Conservation (phyloP, 2,797 vertebrate genomes). For the Crenuchus spilurus region DNA sequence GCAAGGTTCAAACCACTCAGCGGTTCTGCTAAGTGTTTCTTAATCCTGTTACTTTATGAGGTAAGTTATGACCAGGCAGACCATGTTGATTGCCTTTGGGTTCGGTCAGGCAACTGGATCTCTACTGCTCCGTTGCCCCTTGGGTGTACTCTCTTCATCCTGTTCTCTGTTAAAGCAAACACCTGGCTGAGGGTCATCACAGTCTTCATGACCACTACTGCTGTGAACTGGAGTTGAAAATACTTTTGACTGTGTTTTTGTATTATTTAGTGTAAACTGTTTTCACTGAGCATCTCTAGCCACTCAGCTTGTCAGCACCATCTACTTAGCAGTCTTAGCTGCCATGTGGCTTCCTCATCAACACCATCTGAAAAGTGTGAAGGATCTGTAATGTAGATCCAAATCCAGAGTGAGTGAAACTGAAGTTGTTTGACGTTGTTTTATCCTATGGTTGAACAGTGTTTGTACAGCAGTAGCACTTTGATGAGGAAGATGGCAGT, state of each 20-base stretch:
- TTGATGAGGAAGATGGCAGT: background rate
- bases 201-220: background rate
- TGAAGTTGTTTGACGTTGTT: background rate
- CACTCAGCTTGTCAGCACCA: constrained; percentile 53
- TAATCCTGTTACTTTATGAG: constrained; percentile 57
- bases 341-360: constrained; percentile 51
- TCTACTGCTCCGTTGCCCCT: constrained; percentile 23
- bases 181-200: constrained; percentile 5
- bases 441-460: background rate
- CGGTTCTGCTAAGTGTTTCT: constrained; percentile 50
- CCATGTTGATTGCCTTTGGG: constrained; percentile 25
- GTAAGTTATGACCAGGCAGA: constrained; percentile 44
- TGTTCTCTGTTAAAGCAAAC: constrained; percentile 4
- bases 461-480: constrained; percentile 4
- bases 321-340: constrained; percentile 45
- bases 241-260: constrained; percentile 30
- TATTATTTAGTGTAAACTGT: constrained; percentile 56
- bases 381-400: constrained; percentile 43
- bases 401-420: constrained; percentile 9
- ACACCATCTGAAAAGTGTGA: constrained; percentile 35
- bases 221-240: background rate
- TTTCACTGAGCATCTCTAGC: constrained; percentile 42
- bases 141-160: constrained; percentile 1
- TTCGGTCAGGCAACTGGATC: constrained; percentile 42
- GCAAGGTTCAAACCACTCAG: constrained; percentile 37